Percentiles rank a stretch among this genome's conserved stretches.
Conservation (phyloP, 2,113 vertebrate genomes). For the Polypterus bichir region DNA sequence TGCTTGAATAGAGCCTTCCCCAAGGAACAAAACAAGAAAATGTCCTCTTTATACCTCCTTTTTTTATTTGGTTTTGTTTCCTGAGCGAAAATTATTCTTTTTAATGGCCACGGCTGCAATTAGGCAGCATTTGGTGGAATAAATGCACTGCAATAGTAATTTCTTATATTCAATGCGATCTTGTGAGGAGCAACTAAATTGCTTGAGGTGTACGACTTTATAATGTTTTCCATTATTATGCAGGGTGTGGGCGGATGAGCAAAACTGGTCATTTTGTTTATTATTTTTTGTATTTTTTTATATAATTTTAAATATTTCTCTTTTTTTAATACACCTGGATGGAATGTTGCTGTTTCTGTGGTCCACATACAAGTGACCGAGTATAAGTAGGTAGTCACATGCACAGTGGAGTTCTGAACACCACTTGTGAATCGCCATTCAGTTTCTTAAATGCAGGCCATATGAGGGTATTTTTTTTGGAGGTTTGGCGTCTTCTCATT, state of each 20-base stretch:
- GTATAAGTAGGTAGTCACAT: too few species aligned
- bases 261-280: too few species aligned
- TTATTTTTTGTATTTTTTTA: too few species aligned
- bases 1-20: constrained; percentile 78
- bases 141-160: constrained; percentile 70
- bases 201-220: constrained; percentile 68
- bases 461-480: too few species aligned
- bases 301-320: too few species aligned
- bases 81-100: constrained; percentile 75
- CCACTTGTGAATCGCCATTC: too few species aligned
- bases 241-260: constrained; percentile 12
- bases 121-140: constrained; percentile 72
- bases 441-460: too few species aligned
- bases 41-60: constrained; percentile 75
- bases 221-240: constrained; percentile 53
- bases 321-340: too few species aligned
- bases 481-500: too few species aligned
- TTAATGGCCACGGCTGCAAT: constrained; percentile 75
- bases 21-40: constrained; percentile 78
- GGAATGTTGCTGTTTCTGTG: too few species aligned
- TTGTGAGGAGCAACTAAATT: constrained; percentile 64
- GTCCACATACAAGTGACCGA: too few species aligned
- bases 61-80: constrained; percentile 58
- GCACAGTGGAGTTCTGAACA: too few species aligned
- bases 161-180: constrained; percentile 75